Evolutionary conservation across 1,140 invertebrate genomes (phyloP).

Genomic region (Mylabris phalerata): DNA sequence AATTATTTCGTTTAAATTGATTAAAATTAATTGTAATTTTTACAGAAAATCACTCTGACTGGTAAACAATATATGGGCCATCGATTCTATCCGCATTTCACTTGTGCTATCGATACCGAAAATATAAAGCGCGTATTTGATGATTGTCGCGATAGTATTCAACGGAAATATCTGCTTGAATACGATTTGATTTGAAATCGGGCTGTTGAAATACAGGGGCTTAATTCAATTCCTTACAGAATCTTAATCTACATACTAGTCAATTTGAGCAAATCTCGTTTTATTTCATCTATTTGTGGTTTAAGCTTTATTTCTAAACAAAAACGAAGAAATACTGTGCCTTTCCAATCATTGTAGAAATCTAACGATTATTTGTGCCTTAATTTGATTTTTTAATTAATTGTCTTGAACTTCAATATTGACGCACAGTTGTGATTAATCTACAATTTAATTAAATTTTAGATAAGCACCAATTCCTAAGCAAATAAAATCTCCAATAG

Average conservation of each 20-base stretch:
- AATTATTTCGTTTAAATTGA: neutral
- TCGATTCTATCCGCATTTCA: conserved; percentile 99
- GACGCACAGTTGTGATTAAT: conserved; percentile 13
- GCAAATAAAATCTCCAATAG: too few relatives aligned
- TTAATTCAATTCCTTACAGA: conserved; percentile 1
- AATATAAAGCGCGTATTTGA: conserved; percentile 99
- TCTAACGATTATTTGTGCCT: conserved; percentile 12
- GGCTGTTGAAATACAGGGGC: too few relatives aligned
- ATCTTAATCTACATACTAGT: neutral
- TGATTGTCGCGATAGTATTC: conserved; percentile 99
- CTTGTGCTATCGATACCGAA: conserved; percentile 99
- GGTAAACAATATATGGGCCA: conserved; percentile 47
- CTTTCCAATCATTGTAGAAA: conserved; percentile 1
- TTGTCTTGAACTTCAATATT: neutral
- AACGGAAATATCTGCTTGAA: conserved; percentile 40
- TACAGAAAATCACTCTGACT: conserved; percentile 1
- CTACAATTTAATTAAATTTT: too few relatives aligned
- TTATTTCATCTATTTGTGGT: conserved; percentile 2
- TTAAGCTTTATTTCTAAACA: neutral
- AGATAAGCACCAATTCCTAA: too few relatives aligned
- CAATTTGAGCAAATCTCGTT: neutral
- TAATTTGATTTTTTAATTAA: conserved; percentile 3
- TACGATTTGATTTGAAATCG: conserved; percentile 1
- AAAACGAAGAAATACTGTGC: neutral
- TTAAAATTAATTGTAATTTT: neutral